Conservation (phyloP, 2,797 vertebrate species). For the Buceros bicornis region DNA sequence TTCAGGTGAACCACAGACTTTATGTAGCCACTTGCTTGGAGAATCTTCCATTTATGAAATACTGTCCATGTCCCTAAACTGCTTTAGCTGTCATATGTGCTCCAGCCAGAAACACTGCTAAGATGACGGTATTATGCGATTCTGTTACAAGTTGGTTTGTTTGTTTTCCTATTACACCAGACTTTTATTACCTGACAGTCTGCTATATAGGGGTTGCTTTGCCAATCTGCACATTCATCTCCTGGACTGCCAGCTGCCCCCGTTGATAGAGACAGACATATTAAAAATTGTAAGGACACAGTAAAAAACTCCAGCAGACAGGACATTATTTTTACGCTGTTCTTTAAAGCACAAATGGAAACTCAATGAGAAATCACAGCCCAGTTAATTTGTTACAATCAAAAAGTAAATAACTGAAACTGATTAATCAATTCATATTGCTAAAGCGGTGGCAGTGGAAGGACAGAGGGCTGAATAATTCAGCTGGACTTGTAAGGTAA, state of each 20-base stretch:
- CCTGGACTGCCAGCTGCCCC: neutral
- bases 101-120: neutral
- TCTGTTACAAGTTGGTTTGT: neutral
- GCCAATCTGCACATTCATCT: neutral
- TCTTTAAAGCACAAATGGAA: neutral
- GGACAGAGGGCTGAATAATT: neutral
- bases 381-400: neutral
- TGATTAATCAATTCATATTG: neutral
- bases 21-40: conserved; percentile 6
- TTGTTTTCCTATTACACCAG: neutral
- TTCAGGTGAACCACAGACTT: conserved; percentile 1
- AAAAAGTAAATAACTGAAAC: neutral
- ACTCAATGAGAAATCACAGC: neutral
- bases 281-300: neutral
- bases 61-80: neutral
- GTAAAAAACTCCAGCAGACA: neutral
- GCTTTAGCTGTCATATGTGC: neutral
- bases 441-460: neutral
- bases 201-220: neutral
- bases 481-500: neutral
- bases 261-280: neutral
- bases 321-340: neutral
- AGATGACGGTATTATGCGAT: neutral
- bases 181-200: neutral
- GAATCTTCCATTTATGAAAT: conserved; percentile 55